These are phyloP conservation scores for Lapara coniferarum DNA, from an alignment of 2,888 invertebrate species.

Conservation along the genomic window DNA sequence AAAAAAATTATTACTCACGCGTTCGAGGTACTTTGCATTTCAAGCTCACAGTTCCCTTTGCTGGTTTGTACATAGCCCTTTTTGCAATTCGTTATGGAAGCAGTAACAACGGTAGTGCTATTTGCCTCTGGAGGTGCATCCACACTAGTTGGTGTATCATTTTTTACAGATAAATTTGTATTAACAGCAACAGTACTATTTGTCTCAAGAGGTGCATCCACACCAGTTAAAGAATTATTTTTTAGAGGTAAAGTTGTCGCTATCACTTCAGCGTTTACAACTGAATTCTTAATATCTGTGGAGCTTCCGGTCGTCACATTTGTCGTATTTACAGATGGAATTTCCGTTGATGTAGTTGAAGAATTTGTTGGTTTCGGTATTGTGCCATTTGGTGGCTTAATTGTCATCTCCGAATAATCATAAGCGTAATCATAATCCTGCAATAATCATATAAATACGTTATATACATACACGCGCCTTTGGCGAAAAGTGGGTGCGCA, in stretches of 20 bases:
- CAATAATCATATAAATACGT: constrained; percentile 45
- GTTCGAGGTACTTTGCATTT: constrained; percentile 67
- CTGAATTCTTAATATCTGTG: neutral
- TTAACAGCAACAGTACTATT: constrained; percentile 7
- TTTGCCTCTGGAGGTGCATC: neutral
- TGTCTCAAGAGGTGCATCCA: neutral
- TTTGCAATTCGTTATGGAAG: constrained; percentile 55
- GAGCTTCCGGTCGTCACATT: constrained; percentile 32
- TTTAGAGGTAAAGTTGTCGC: neutral
- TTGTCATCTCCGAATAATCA: constrained; percentile 88
- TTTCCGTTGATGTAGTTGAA: constrained; percentile 40
- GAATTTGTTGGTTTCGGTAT: constrained; percentile 69
- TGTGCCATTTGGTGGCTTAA: constrained; percentile 83
- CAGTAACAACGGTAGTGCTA: constrained; percentile 9
- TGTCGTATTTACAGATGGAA: neutral
- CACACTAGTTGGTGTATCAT: neutral
- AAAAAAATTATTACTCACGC: constrained; percentile 60
- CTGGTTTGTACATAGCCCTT: constrained; percentile 68
- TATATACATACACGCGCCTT: neutral
- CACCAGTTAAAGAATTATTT: neutral
- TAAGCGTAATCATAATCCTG: constrained; percentile 90
- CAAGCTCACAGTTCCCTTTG: constrained; percentile 71
- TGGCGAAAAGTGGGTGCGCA: no score
- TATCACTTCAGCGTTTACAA: neutral
- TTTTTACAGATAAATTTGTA: neutral